Conservation (phyloP, 2,797 vertebrate genomes). For the Heliangelus exortis region DNA sequence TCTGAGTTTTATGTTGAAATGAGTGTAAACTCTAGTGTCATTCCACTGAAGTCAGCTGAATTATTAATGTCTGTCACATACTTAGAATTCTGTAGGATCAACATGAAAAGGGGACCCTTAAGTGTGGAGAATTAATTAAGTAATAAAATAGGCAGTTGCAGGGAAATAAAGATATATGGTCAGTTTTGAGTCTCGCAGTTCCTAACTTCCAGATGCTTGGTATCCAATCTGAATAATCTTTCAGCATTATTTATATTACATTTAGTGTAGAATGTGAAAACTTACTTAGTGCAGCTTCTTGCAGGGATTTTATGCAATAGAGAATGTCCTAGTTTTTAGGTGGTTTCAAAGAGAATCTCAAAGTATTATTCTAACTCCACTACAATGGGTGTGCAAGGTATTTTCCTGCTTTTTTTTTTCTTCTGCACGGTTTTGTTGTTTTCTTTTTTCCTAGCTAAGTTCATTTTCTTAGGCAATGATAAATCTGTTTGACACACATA, state of each 20-base stretch:
- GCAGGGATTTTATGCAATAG: background rate
- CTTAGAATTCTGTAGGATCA: background rate
- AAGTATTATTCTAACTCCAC: background rate
- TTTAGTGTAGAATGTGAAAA: background rate
- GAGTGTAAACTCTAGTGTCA: background rate
- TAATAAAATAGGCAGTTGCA: background rate
- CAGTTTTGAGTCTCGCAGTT: background rate
- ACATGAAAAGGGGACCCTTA: background rate
- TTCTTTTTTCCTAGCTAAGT: background rate
- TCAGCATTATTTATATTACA: background rate
- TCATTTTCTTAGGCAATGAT: background rate
- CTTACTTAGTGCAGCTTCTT: background rate
- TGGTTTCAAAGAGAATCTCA: background rate
- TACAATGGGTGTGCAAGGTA: background rate
- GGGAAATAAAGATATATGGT: background rate
- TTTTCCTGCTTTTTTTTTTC: background rate
- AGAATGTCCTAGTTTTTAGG: background rate
- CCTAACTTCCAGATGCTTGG: background rate
- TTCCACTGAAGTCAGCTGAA: background rate
- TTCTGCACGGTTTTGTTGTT: background rate
- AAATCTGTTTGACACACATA: background rate
- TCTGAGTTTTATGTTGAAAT: background rate
- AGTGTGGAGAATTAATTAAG: background rate
- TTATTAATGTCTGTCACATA: conserved; percentile 4
- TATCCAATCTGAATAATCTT: background rate